These are phyloP conservation scores for Sebastes steindachneri DNA, from an alignment of 2,797 vertebrate species.

Conservation along the genomic window DNA sequence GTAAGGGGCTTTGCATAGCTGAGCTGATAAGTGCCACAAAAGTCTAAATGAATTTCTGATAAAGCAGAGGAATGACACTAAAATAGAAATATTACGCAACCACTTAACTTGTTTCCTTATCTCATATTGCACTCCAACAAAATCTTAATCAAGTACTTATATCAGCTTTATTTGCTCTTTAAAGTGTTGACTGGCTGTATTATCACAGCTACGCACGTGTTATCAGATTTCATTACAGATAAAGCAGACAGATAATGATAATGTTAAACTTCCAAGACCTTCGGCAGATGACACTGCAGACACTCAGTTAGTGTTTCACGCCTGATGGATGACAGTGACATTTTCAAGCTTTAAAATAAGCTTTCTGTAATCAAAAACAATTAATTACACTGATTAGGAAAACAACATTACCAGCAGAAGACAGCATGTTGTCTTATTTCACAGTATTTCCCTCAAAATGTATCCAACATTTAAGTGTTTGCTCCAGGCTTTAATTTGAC, in stretches of 20 bases:
- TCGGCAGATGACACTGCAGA: neutral
- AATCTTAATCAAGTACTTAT: constrained; percentile 10
- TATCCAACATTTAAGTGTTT: neutral
- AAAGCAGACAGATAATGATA: constrained; percentile 16
- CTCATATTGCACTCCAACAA: constrained; percentile 20
- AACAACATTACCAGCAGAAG: neutral
- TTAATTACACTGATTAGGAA: neutral
- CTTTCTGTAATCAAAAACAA: constrained; percentile 8
- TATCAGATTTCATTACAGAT: constrained; percentile 38
- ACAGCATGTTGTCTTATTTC: neutral
- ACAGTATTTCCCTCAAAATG: neutral
- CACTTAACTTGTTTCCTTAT: constrained; percentile 17
- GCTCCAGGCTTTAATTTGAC: constrained; percentile 11
- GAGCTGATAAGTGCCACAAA: constrained; percentile 21
- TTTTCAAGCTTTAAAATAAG: neutral
- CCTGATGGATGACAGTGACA: neutral
- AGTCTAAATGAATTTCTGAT: constrained; percentile 30
- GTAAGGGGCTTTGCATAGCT: neutral
- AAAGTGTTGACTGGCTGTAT: neutral
- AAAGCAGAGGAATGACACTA: neutral
- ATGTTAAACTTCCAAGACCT: neutral
- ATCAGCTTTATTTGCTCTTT: constrained; percentile 20
- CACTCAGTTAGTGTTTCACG: neutral
- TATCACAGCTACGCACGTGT: neutral
- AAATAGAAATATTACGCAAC: constrained; percentile 13